These are phyloP conservation scores for Xiphorhynchus erythropygius DNA, from an alignment of 2,797 vertebrate species.

Conservation along the genomic window DNA sequence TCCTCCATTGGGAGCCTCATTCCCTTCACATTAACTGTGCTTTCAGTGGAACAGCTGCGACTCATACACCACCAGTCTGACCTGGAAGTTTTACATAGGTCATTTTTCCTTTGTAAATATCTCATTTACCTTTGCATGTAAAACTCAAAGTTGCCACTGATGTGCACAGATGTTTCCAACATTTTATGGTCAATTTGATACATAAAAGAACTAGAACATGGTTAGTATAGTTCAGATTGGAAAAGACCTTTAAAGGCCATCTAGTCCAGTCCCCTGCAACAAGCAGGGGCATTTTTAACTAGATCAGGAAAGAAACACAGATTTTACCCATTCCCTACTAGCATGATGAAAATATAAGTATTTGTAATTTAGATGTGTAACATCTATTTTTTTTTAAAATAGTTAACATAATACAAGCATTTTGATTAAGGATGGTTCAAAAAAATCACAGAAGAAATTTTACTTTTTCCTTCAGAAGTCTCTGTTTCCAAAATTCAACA, in stretches of 20 bases:
- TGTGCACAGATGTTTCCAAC: background rate
- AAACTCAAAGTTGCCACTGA: background rate
- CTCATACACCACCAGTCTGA: background rate
- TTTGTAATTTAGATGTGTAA: background rate
- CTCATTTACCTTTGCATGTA: background rate
- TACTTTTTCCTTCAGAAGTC: background rate
- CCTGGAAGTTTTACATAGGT: background rate
- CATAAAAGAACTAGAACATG: background rate
- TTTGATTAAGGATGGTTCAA: background rate
- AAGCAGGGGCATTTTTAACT: background rate
- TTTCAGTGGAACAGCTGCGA: background rate
- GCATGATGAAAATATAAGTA: background rate
- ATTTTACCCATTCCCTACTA: background rate
- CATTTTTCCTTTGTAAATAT: background rate
- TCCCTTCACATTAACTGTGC: background rate
- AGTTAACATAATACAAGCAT: background rate
- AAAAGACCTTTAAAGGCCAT: background rate
- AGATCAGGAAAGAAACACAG: background rate
- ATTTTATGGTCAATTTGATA: background rate
- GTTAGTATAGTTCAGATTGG: background rate
- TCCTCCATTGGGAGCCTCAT: background rate
- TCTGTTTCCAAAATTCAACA: background rate
- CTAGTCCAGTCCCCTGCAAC: background rate
- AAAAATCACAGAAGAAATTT: background rate
- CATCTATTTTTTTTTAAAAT: rapidly evolving